Evolutionary conservation across 2,113 vertebrate species (phyloP).

Genomic region (Recurvirostra avosetta): DNA sequence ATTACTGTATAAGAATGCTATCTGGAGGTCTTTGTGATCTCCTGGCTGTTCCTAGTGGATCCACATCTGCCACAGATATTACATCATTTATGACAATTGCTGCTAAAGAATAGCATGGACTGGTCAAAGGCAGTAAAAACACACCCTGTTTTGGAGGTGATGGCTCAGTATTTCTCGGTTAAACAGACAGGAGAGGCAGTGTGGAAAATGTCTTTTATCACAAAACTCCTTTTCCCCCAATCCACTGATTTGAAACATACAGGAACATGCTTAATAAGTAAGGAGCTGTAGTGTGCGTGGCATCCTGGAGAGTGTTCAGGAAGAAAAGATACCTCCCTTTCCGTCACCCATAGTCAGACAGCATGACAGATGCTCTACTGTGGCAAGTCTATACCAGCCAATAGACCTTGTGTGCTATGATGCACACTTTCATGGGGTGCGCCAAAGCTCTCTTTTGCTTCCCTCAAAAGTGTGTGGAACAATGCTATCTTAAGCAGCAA

Average conservation of each 20-base stretch:
- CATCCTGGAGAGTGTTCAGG: neutral
- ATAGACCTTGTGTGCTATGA: neutral
- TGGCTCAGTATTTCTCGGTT: neutral
- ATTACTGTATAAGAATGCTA: neutral
- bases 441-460: neutral
- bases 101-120: too few relatives aligned
- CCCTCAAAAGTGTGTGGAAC: neutral
- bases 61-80: too few relatives aligned
- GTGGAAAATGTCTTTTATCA: neutral
- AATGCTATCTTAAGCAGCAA: neutral
- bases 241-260: neutral
- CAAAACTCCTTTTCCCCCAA: neutral
- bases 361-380: neutral
- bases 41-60: too few relatives aligned
- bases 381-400: neutral
- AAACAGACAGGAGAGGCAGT: neutral
- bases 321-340: neutral
- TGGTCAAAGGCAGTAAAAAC: too few relatives aligned
- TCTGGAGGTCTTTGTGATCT: neutral
- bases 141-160: neutral
- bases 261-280: neutral
- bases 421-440: neutral
- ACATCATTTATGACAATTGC: too few relatives aligned
- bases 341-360: neutral
- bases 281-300: neutral